Conservation (phyloP, 1,140 invertebrate genomes). For the Agrilus planipennis region DNA sequence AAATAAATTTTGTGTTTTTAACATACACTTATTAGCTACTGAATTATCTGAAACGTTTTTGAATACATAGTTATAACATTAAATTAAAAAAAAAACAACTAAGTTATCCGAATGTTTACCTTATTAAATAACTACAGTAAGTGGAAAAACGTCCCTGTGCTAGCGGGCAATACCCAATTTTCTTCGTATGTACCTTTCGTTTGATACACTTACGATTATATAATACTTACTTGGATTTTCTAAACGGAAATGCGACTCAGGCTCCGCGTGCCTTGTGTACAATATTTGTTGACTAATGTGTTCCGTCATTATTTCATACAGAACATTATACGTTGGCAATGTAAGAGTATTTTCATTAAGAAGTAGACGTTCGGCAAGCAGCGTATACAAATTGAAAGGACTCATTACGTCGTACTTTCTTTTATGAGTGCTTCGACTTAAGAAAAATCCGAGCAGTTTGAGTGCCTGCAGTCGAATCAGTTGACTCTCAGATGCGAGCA, state of each 20-base stretch:
- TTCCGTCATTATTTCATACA: slow-evolving; percentile 98
- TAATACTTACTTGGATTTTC: slow-evolving; percentile 88
- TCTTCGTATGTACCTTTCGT: no score
- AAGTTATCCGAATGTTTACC: no score
- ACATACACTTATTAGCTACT: no score
- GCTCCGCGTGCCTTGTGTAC: slow-evolving; percentile 82
- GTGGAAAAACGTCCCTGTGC: no score
- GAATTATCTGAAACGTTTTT: no score
- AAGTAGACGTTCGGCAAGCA: slow-evolving; percentile 85
- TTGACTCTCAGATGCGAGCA: slow-evolving; percentile 90
- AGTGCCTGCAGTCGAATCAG: slow-evolving; percentile 89
- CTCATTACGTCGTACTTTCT: slow-evolving; percentile 98
- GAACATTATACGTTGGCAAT: slow-evolving; percentile 91
- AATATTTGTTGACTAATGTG: slow-evolving; percentile 91
- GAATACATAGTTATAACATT: no score
- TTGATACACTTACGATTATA: no score
- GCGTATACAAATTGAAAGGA: slow-evolving; percentile 93
- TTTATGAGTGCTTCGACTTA: slow-evolving; percentile 92
- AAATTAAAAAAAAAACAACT: no score
- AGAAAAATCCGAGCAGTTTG: slow-evolving; percentile 89
- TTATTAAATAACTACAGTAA: no score
- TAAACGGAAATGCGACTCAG: slow-evolving; percentile 85
- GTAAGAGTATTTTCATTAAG: slow-evolving; percentile 81
- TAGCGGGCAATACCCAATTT: no score
- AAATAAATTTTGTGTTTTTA: no score